phyloP scores from a whole-genome alignment of 2,797 vertebrate species.

The Cyprinella venusta region DNA sequence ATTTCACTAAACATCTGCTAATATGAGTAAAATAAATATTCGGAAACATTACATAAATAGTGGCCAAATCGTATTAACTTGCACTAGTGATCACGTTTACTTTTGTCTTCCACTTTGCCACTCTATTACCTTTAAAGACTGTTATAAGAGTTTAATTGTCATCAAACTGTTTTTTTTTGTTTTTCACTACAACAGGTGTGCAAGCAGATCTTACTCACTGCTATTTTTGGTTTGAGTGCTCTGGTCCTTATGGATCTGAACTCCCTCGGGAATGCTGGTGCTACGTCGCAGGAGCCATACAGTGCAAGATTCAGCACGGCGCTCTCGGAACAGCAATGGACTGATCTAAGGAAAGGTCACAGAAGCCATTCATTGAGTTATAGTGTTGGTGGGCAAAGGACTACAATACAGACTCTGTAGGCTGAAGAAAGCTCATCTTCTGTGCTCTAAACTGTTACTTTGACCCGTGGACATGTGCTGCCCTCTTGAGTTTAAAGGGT shows the following conservation, averaged over 20 bases:
- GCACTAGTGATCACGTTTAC: not conserved
- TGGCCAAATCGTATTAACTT: not conserved
- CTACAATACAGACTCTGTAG: not conserved
- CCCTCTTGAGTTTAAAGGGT: conserved; percentile 32
- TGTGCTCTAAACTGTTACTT: not conserved
- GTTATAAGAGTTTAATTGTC: not conserved
- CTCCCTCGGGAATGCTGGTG: conserved; percentile 60
- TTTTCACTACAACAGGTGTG: not conserved
- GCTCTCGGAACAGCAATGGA: conserved; percentile 71
- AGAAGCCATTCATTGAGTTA: not conserved
- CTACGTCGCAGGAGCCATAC: conserved; percentile 74
- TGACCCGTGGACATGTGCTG: conserved; percentile 29
- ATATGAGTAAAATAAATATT: not conserved
- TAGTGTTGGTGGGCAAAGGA: not conserved
- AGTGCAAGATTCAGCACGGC: conserved; percentile 66
- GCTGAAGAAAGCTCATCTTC: conserved; percentile 5
- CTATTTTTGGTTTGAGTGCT: conserved; percentile 49
- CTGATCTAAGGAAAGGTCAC: conserved; percentile 64
- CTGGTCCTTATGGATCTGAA: conserved; percentile 54
- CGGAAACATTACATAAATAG: not conserved
- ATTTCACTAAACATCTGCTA: not conserved
- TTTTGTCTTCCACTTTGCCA: not conserved
- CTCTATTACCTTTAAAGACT: not conserved
- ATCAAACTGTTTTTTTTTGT: not conserved
- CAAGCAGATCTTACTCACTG: conserved; percentile 63